These are phyloP conservation scores for Myiagra hebetior DNA, from an alignment of 2,113 vertebrate species.

Conservation along the genomic window DNA sequence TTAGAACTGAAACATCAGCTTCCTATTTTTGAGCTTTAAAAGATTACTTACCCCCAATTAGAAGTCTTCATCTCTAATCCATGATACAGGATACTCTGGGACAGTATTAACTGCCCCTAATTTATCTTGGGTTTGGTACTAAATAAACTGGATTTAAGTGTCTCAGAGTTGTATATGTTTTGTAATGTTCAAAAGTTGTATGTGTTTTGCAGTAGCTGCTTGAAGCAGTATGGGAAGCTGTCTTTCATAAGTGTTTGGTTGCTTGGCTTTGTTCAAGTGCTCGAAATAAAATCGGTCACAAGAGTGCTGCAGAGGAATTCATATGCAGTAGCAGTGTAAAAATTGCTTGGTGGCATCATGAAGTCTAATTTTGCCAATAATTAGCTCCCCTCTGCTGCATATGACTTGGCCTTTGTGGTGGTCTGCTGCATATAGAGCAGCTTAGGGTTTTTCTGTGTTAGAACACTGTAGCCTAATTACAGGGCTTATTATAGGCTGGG, in stretches of 20 bases:
- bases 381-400: background rate
- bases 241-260: background rate
- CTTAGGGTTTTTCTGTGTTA: background rate
- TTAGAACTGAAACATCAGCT: background rate
- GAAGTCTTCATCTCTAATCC: background rate
- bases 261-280: background rate
- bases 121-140: background rate
- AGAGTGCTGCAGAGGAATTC: background rate
- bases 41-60: background rate
- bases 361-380: background rate
- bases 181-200: background rate
- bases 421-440: background rate
- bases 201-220: background rate
- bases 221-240: background rate
- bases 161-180: background rate
- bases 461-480: conserved; percentile 4
- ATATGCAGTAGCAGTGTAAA: background rate
- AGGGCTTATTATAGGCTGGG: background rate
- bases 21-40: background rate
- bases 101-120: background rate
- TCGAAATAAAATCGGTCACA: background rate
- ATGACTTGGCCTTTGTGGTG: background rate
- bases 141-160: background rate
- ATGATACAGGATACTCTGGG: background rate
- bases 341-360: background rate